phyloP scores from a whole-genome alignment of 2,888 invertebrate genomes.

The Pyrocoelia pectoralis region DNA sequence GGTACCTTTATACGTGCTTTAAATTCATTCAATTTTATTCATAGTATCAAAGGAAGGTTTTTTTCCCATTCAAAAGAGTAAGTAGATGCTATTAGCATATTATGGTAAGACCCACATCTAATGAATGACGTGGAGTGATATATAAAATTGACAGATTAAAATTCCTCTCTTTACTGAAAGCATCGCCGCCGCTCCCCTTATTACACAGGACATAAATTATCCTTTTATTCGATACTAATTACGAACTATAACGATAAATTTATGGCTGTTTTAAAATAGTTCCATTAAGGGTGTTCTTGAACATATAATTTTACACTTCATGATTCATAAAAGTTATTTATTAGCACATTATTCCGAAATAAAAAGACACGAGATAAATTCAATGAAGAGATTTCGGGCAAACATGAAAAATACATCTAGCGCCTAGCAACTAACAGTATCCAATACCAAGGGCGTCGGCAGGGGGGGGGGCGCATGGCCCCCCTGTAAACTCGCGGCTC shows the following conservation, averaged over 20 bases:
- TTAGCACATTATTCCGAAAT: too few species aligned
- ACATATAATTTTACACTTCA: not conserved
- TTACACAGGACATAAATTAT: not conserved
- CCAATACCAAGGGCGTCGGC: too few species aligned
- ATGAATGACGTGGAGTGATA: conserved; percentile 6
- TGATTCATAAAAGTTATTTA: too few species aligned
- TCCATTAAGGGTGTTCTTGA: not conserved
- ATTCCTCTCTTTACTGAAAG: conserved; percentile 2
- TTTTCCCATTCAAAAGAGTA: not conserved
- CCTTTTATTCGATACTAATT: conserved; percentile 8
- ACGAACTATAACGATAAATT: not conserved
- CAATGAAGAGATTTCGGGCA: too few species aligned
- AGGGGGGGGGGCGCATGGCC: too few species aligned
- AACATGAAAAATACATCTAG: too few species aligned
- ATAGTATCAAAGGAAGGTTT: not conserved
- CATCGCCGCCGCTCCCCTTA: not conserved
- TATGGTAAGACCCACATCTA: conserved; percentile 5
- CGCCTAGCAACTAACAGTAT: too few species aligned
- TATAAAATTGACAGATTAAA: conserved; percentile 7
- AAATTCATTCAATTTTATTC: not conserved
- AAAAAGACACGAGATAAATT: not conserved
- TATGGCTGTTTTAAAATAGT: not conserved
- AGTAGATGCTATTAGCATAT: not conserved
- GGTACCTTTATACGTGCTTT: not conserved
- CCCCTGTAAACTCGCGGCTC: too few species aligned